Conservation (phyloP, 2,113 vertebrate genomes). For the Lasiurus borealis region DNA sequence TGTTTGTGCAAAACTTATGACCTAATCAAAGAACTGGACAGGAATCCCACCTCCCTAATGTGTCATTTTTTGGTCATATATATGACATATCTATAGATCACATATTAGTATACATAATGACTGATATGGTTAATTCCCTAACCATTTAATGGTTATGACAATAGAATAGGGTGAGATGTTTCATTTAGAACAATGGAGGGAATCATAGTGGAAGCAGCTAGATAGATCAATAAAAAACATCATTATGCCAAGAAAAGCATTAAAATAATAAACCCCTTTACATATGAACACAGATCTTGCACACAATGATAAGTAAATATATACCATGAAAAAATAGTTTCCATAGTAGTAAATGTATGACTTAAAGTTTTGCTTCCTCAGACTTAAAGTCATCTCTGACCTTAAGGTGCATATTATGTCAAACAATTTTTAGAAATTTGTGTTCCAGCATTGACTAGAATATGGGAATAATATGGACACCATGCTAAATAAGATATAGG, state of each 20-base stretch:
- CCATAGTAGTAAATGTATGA: not conserved
- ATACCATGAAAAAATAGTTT: not conserved
- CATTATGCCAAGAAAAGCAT: not conserved
- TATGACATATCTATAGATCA: not conserved
- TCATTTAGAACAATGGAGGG: not conserved
- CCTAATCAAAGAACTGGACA: not conserved
- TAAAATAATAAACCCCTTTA: not conserved
- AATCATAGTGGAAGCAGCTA: not conserved
- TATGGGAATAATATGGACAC: not conserved
- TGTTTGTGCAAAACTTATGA: not conserved
- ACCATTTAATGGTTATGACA: not conserved
- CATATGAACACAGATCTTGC: fast-evolving
- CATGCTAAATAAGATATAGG: not conserved
- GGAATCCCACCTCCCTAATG: not conserved
- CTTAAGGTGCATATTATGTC: not conserved
- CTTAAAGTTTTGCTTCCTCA: not conserved
- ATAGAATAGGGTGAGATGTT: not conserved
- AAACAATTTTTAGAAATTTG: not conserved
- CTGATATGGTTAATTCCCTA: not conserved
- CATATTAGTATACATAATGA: not conserved
- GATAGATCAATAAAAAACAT: not conserved
- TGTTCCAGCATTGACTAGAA: not conserved
- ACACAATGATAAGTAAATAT: not conserved
- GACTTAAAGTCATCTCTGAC: not conserved
- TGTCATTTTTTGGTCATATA: not conserved